Base-by-base conservation (phyloP, 2,797 vertebrate species). In the Toxotes lorentzi region DNA sequence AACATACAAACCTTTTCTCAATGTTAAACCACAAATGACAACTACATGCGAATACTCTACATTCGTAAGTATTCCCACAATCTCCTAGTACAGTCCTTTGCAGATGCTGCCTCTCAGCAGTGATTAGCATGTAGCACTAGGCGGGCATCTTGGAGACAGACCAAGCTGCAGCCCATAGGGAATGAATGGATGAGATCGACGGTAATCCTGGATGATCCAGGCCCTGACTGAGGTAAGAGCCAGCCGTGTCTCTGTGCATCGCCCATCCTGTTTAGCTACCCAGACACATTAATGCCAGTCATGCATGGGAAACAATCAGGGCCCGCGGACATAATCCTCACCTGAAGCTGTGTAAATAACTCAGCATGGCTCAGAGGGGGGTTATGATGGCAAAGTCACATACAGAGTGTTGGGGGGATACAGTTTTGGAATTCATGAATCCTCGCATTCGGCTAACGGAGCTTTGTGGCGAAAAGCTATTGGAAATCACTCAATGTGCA, bases 181-280 rank as follows among this genome's bases (percentile, higher is more conserved):
- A 88, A 83, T 77, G 79, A 88, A 86, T 35, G 87, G 86, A 88
- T 89, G 85, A 61, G 63, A 87, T 89, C 84, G 74, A 58, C 76
- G 11, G 84, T 92, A 93, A 93, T 94, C 87, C 91, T 7, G 69
- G 91, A 88, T 91, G 86, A 93, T 92, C 90, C 86, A 23, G 71
- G 82, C 82, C 85, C 84, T 87, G 85, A 93, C 91, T 88, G 91
- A 86, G 84, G 87, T 78, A 82, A 83, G 82, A 87, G 83, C 82
- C 62, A 69, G 79, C 56, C 68, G 57, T 50, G 81, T 87, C 86
- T 80, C 84, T 70, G 69, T 54, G 86, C 87, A 84, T 93, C 79
- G 6, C 65, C 81, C 89, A 64, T 62, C 67, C 82, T 82, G 81
- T 92, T 91, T 85, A 86, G 84, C 81, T 85, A 79, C 79, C 86